Conservation (phyloP, 2,113 vertebrate species). For the Xenopus laevis region DNA sequence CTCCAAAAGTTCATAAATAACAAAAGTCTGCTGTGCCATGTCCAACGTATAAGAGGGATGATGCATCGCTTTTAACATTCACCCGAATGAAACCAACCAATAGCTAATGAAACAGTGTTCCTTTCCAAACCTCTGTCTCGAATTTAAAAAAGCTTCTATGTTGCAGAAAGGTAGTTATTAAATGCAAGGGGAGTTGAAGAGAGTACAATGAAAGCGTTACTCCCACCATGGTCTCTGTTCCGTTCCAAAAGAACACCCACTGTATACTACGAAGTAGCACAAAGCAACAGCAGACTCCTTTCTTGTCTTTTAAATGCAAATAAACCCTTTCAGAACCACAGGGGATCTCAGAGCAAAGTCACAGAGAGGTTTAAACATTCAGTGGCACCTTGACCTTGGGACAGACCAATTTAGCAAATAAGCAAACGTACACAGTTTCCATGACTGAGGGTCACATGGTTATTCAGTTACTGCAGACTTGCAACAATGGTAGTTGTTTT, state of each 20-base stretch:
- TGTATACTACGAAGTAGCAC: conserved; percentile 35
- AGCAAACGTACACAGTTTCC: neutral
- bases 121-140: conserved; percentile 42
- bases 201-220: conserved; percentile 50
- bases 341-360: neutral
- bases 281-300: conserved; percentile 18
- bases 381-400: neutral
- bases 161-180: conserved; percentile 54
- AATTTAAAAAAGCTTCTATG: conserved; percentile 51
- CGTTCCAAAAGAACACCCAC: conserved; percentile 48
- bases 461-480: too few species aligned
- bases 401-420: neutral
- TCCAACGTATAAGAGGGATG: conserved; percentile 18
- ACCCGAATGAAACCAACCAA: conserved; percentile 36
- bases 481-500: too few species aligned
- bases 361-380: neutral
- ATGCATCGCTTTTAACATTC: conserved; percentile 32
- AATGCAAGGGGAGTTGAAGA: conserved; percentile 53
- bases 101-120: conserved; percentile 37
- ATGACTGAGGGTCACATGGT: too few species aligned
- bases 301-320: conserved; percentile 12
- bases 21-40: conserved; percentile 23
- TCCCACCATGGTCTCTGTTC: conserved; percentile 52
- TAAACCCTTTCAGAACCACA: conserved; percentile 21
- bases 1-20: conserved; percentile 34